Evolutionary conservation across 1,140 invertebrate species (phyloP).

Genomic region (Drosophila persimilis): DNA sequence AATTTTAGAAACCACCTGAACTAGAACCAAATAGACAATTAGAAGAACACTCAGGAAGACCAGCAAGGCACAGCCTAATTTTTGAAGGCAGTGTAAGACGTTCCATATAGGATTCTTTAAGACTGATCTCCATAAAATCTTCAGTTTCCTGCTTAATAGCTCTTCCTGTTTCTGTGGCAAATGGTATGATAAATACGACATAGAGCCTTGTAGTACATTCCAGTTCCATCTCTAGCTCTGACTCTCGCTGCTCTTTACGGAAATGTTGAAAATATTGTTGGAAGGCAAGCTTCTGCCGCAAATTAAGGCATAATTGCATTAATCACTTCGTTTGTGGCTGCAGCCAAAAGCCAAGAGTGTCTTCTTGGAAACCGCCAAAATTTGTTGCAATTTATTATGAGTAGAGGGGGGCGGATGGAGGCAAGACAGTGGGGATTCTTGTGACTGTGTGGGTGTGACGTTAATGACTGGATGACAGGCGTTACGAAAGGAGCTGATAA

Average conservation of each 20-base stretch:
- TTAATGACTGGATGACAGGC: conserved; percentile 64
- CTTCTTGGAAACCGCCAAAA: conserved; percentile 45
- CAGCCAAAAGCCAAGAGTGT: neutral
- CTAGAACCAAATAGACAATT: too few relatives aligned
- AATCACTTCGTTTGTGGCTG: conserved; percentile 64
- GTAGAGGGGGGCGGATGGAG: neutral
- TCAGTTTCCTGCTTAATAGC: too few relatives aligned
- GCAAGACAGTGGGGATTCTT: conserved; percentile 5
- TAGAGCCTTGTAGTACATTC: too few relatives aligned
- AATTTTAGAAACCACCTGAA: too few relatives aligned
- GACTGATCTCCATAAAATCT: too few relatives aligned
- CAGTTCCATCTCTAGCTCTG: neutral
- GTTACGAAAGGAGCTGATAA: conserved; percentile 48
- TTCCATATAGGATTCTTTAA: too few relatives aligned
- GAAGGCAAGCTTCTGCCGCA: conserved; percentile 40
- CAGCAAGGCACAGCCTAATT: too few relatives aligned
- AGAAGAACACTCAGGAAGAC: too few relatives aligned
- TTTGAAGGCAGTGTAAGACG: too few relatives aligned
- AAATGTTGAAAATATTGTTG: conserved; percentile 66
- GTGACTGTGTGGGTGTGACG: conserved; percentile 8
- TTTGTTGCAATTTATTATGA: conserved; percentile 72
- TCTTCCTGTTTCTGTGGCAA: too few relatives aligned
- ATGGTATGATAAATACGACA: too few relatives aligned
- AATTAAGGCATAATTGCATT: conserved; percentile 80
- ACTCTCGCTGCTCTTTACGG: conserved; percentile 18